These are phyloP conservation scores for Apodemus agrarius DNA, from an alignment of 2,797 vertebrate genomes.

Conservation along the genomic window DNA sequence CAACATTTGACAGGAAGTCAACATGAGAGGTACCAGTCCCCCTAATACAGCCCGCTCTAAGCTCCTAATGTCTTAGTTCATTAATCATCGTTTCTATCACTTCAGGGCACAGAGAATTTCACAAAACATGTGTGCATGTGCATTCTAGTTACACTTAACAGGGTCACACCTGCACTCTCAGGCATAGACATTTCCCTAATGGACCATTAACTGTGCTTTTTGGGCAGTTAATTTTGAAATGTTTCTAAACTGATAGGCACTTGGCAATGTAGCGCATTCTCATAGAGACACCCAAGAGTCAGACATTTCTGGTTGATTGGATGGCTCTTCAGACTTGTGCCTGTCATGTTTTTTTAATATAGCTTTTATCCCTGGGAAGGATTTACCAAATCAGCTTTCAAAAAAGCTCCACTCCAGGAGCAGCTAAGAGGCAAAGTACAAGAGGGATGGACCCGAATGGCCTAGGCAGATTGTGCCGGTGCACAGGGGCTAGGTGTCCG, in stretches of 20 bases:
- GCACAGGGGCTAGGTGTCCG: background rate
- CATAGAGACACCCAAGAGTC: conserved; percentile 21
- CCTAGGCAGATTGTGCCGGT: background rate
- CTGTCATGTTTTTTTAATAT: background rate
- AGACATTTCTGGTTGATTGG: background rate
- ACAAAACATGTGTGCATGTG: background rate
- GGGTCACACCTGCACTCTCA: background rate
- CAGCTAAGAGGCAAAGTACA: background rate
- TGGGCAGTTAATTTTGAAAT: conserved; percentile 69
- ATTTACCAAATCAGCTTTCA: conserved; percentile 2
- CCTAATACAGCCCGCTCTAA: background rate
- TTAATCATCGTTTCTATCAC: background rate
- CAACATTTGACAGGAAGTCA: background rate
- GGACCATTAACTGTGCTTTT: conserved; percentile 50
- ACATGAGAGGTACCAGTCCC: background rate
- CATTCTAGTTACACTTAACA: background rate
- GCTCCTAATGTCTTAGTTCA: background rate
- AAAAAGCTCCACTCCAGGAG: background rate
- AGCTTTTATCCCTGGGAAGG: background rate
- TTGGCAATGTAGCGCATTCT: conserved; percentile 26
- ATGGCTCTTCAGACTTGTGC: conserved; percentile 1
- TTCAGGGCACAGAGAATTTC: background rate
- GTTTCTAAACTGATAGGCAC: conserved; percentile 64
- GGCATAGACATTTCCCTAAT: conserved; percentile 31
- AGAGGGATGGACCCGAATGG: background rate